Percentiles rank a stretch among this genome's conserved stretches.
These are phyloP conservation scores for Anoncus sp. DNA, from an alignment of 2,888 invertebrate species.

Conservation along the genomic window DNA sequence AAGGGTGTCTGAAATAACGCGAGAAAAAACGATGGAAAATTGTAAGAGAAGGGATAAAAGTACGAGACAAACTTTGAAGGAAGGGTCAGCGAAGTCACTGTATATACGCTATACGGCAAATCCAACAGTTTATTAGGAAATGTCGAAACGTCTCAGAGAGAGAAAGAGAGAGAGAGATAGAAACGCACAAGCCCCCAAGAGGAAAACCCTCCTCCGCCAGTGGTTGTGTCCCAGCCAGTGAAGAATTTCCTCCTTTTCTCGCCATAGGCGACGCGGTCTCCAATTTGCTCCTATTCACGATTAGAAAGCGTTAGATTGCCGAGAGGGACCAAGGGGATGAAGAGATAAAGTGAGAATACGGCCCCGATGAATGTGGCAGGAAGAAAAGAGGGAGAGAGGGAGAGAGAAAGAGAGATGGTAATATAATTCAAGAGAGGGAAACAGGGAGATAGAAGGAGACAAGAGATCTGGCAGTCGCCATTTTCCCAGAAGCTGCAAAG, in stretches of 20 bases:
- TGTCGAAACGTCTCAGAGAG: constrained; percentile 27
- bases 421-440: constrained; percentile 29
- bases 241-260: constrained; percentile 54
- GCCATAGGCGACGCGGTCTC: constrained; percentile 56
- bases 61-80: constrained; percentile 52
- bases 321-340: constrained; percentile 41
- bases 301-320: constrained; percentile 68
- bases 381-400: constrained; percentile 41
- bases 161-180: constrained; percentile 5
- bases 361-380: constrained; percentile 22
- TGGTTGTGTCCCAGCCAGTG: constrained; percentile 18
- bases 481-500: constrained; percentile 52
- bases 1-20: not conserved
- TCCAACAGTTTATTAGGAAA: constrained; percentile 33
- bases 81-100: constrained; percentile 60
- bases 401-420: constrained; percentile 39
- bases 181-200: constrained; percentile 18
- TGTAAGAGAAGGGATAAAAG: constrained; percentile 26
- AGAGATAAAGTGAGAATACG: constrained; percentile 40
- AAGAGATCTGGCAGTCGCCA: constrained; percentile 37
- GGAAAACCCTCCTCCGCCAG: constrained; percentile 7
- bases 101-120: constrained; percentile 11
- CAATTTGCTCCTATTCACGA: constrained; percentile 71
- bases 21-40: constrained; percentile 4
- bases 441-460: constrained; percentile 23